A percentile compares a stretch with the other conserved stretches of the same genome.
Evolutionary conservation across 1,140 invertebrate genomes (phyloP).

Genomic region (Ips nitidus): DNA sequence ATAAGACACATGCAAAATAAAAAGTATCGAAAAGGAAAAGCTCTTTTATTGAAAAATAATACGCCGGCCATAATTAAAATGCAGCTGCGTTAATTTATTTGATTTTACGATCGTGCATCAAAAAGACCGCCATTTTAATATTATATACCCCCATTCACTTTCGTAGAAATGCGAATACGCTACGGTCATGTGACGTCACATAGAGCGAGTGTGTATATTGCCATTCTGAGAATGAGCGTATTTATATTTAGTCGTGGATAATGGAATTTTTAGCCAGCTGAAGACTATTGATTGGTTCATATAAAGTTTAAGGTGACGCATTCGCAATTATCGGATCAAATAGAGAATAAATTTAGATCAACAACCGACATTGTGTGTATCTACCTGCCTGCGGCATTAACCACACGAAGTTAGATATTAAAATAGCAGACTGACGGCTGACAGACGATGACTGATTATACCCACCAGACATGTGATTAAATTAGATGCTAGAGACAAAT

Average conservation of each 20-base stretch:
- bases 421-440: slow-evolving; percentile 35
- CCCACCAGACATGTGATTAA: slow-evolving; percentile 32
- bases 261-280: neutral
- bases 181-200: slow-evolving; percentile 31
- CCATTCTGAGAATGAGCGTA: neutral
- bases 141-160: slow-evolving; percentile 33
- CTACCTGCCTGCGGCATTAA: slow-evolving; percentile 29
- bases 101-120: slow-evolving; percentile 42
- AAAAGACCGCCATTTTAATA: slow-evolving; percentile 40
- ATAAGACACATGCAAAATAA: slow-evolving; percentile 32
- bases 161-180: slow-evolving; percentile 36
- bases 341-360: slow-evolving; percentile 31
- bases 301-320: too few species aligned
- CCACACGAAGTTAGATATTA: slow-evolving; percentile 36
- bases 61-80: slow-evolving; percentile 36
- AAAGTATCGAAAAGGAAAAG: slow-evolving; percentile 20
- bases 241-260: slow-evolving; percentile 1
- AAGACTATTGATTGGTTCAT: too few species aligned
- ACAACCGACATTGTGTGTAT: slow-evolving; percentile 11
- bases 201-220: neutral
- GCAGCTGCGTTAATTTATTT: slow-evolving; percentile 40
- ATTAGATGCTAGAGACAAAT: slow-evolving; percentile 38
- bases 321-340: too few species aligned
- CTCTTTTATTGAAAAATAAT: slow-evolving; percentile 41
- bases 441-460: slow-evolving; percentile 38